Percentiles rank a stretch among this genome's conserved stretches.
These are phyloP conservation scores for Mystacides longicornis DNA, from an alignment of 2,888 invertebrate species.

Conservation along the genomic window DNA sequence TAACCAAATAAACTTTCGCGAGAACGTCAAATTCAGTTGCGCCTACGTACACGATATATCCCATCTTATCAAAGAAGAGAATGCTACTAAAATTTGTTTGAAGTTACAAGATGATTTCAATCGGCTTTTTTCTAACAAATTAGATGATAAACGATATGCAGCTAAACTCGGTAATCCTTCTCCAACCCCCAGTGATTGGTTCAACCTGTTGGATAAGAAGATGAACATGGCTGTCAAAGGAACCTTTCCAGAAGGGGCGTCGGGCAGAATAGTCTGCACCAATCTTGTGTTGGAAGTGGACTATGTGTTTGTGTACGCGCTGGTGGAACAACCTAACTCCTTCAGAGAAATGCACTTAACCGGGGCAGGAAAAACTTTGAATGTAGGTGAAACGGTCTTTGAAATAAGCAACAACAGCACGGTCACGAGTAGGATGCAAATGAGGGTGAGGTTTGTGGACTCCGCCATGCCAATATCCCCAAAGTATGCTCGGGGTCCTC, in stretches of 20 bases:
- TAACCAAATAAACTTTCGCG: constrained; percentile 33
- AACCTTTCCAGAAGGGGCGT: no score
- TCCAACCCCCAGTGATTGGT: constrained; percentile 40
- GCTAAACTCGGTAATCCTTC: constrained; percentile 46
- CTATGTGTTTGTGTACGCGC: constrained; percentile 42
- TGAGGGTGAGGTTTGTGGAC: constrained; percentile 39
- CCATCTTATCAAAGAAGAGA: constrained; percentile 19
- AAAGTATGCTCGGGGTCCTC: constrained; percentile 52
- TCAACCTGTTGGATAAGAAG: constrained; percentile 38
- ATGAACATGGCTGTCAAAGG: constrained; percentile 32
- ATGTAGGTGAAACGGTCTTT: constrained; percentile 2
- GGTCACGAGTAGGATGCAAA: constrained; percentile 3
- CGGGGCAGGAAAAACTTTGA: constrained; percentile 13
- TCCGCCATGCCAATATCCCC: constrained; percentile 33
- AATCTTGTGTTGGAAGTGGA: constrained; percentile 34
- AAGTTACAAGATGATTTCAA: constrained; percentile 9
- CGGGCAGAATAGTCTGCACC: constrained; percentile 35
- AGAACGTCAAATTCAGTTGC: constrained; percentile 33
- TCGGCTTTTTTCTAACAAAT: background rate
- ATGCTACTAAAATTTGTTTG: constrained; percentile 25
- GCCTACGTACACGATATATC: constrained; percentile 27
- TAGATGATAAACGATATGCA: constrained; percentile 31
- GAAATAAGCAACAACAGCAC: constrained; percentile 8
- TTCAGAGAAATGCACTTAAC: constrained; percentile 13
- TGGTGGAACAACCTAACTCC: constrained; percentile 28